These are phyloP conservation scores for Oryzias celebensis DNA, from an alignment of 2,113 vertebrate genomes.

Conservation along the genomic window DNA sequence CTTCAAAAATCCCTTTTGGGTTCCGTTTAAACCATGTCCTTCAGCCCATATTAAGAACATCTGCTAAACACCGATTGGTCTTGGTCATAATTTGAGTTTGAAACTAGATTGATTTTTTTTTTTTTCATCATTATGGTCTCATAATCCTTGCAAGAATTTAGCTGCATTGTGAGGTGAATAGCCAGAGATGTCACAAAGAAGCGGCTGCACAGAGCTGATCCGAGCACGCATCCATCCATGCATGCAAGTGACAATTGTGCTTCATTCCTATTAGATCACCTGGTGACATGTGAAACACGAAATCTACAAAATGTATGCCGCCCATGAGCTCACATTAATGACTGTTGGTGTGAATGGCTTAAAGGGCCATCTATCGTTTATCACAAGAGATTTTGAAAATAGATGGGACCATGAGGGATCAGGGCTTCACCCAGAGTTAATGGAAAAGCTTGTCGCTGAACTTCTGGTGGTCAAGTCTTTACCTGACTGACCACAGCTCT, in stretches of 20 bases:
- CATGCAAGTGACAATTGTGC: neutral
- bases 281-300: neutral
- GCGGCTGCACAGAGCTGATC: neutral
- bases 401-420: constrained; percentile 8
- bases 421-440: no score
- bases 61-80: neutral
- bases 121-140: neutral
- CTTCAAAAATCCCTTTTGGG: no score
- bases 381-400: constrained; percentile 37
- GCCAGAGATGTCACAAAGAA: neutral
- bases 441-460: no score
- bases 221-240: neutral
- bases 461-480: no score
- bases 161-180: neutral
- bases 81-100: neutral
- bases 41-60: no score
- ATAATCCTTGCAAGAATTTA: neutral
- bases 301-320: constrained; percentile 1
- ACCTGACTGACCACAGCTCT: no score
- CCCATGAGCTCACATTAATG: constrained; percentile 20
- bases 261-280: constrained; percentile 13
- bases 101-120: neutral
- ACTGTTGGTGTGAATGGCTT: constrained; percentile 37
- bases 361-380: constrained; percentile 22
- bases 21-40: no score